Evolutionary conservation across 92 coral and sea anemone species (phyloP), one percentile per base, ranked within the genome.

Genomic region (Virgularia gustaviana): DNA sequence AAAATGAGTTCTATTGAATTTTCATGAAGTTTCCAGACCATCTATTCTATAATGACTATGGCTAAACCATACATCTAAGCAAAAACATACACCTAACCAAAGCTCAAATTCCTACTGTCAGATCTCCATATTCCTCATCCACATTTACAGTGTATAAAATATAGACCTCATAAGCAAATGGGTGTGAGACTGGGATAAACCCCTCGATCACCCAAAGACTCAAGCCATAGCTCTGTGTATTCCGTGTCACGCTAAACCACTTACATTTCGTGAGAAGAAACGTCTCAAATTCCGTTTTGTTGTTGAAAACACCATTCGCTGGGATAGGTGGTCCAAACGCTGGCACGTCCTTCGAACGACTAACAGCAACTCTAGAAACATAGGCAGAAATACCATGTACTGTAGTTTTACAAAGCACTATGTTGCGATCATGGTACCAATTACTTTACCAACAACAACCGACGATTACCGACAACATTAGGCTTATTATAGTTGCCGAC

Each of bases 251-350:
- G n/a, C n/a, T n/a, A n/a, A n/a, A n/a, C n/a, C n/a, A 52, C 64
- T 84, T 63, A 92, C 98, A 87, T 89, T 92, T 92, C 16, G 96
- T 78, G 43, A 92, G 68, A 2, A 92, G 81, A 63, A 92, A 92
- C 58, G 86, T 90, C 30, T 89, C 96, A 75, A 92, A 89, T 16
- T 91, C 98, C 56, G 72, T 83, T 42, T 86, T 90, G 65, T 86
- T 92, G 63, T 88, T 87, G 82, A 92, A 92, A 80, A 89, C 83
- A 18, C 96, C 90, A 12, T 88, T 91, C 3, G 88, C 85, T 19
- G 98, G 98, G 11, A 92, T 92, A 8, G 95, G 95, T 1, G 98
- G 98, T 4, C 98, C 98, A 85, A 92, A 92, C 12, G 98, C 96
- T 0, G 98, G 98, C 2, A 92, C 98, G 71, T 92, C 98, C 70